phyloP scores from a whole-genome alignment of 2,797 vertebrate species.

The Fratercula arctica region DNA sequence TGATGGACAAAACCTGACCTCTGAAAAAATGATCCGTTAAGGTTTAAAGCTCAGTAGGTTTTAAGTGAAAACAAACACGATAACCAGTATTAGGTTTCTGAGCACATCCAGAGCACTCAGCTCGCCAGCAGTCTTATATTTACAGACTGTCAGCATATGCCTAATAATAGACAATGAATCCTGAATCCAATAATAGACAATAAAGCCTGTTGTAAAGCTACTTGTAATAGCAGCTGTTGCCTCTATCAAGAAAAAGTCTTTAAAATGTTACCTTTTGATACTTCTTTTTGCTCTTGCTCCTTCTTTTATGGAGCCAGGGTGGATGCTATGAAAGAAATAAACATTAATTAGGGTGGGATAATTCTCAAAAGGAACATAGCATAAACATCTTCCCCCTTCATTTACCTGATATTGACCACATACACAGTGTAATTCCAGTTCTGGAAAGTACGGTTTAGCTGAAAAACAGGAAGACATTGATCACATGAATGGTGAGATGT shows the following conservation, averaged over 20 bases:
- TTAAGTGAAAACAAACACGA: constrained; percentile 18
- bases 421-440: constrained; percentile 88
- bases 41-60: background rate
- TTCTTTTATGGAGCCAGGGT: constrained; percentile 38
- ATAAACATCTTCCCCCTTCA: background rate
- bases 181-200: background rate
- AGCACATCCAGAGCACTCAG: background rate
- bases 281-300: constrained; percentile 76
- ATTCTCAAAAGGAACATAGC: background rate
- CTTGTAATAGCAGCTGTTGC: background rate
- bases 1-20: background rate
- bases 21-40: background rate
- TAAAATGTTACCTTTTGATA: constrained; percentile 69
- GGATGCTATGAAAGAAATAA: constrained; percentile 64
- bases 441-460: constrained; percentile 90
- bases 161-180: background rate
- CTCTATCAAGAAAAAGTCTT: background rate
- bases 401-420: constrained; percentile 87
- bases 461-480: constrained; percentile 72
- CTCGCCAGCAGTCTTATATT: background rate
- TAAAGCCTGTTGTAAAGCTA: background rate
- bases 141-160: background rate
- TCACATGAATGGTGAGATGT: background rate
- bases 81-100: background rate
- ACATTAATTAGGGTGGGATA: background rate